Evolutionary conservation across 2,888 invertebrate genomes (phyloP).

Genomic region (Choristoneura rosaceana): DNA sequence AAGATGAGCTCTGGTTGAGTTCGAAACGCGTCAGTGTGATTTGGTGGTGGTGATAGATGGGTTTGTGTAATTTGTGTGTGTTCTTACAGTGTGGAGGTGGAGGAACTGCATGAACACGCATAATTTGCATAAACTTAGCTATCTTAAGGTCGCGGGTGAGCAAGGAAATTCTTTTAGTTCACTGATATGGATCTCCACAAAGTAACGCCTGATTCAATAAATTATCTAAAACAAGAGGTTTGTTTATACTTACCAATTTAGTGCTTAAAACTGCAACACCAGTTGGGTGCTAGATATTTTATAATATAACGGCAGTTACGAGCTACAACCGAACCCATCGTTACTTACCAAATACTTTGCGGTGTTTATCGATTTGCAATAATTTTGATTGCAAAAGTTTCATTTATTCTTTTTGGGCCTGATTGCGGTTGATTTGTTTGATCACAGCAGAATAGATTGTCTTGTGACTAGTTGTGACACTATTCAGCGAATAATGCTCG

Average conservation of each 20-base stretch:
- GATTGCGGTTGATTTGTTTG: constrained; percentile 37
- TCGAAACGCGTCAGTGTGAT: too few species aligned
- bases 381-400: constrained; percentile 34
- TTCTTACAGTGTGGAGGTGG: too few species aligned
- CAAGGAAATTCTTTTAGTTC: too few species aligned
- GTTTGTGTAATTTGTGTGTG: too few species aligned
- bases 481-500: constrained; percentile 4
- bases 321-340: constrained; percentile 25
- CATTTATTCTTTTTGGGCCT: constrained; percentile 21
- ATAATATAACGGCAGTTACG: constrained; percentile 28
- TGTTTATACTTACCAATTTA: background rate
- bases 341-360: constrained; percentile 40
- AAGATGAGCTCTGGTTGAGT: too few species aligned
- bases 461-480: constrained; percentile 31
- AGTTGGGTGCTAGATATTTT: constrained; percentile 14
- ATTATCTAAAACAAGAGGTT: too few species aligned
- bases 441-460: constrained; percentile 31
- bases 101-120: too few species aligned
- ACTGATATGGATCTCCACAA: too few species aligned
- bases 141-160: too few species aligned
- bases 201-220: too few species aligned
- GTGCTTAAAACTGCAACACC: background rate
- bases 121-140: too few species aligned
- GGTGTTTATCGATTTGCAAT: constrained; percentile 42
- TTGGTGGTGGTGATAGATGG: too few species aligned